Evolutionary conservation across 2,888 invertebrate genomes (phyloP), one percentile per base, ranked within the genome.

Genomic region (Acrobeloides nanus): DNA sequence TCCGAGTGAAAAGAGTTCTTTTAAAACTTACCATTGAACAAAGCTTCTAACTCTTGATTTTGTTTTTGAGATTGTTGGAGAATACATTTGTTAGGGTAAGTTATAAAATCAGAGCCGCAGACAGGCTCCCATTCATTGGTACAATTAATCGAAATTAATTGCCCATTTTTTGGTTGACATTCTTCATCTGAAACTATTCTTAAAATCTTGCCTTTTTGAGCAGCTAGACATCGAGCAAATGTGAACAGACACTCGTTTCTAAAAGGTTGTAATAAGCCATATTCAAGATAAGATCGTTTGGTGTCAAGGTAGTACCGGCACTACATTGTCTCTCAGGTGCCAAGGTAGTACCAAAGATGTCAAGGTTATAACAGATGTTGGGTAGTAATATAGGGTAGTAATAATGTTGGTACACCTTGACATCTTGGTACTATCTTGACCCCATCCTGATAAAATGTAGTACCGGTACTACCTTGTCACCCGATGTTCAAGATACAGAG

Each of bases 181-280:
- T 38, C 21, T 27, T 61, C 59, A 20, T 53, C 53, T 1, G 53
- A 33, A 6, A 58, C 45, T 10, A 42, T 17, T 2, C 44, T 39
- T 27, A 59, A 29, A 8, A 44, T 40, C 8, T 29, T 18, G 18
- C 66, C 66, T 31, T 46, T 41, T 15, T 55, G 51, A 3, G 67
- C 68, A 7, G 68, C 67, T 25, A 66, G 23, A 46, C 68, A 68
- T 32, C 69, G 58, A 4, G 62, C 66, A 38, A 58, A 61, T 2
- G 66, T 61, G 39, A 68, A 68, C 20, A 47, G 20, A 35, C 57
- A 57, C 17, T 46, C 46, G 38, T 47, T 57, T 21, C 61, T 57
- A 15, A 17, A 32, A n/a, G n/a, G n/a, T n/a, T n/a, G n/a, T n/a
- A n/a, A n/a, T n/a, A n/a, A n/a, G n/a, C n/a, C 31, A 29, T 29